Base-by-base conservation (phyloP, 2,888 invertebrate species). In the Troides oblongomaculatus region DNA sequence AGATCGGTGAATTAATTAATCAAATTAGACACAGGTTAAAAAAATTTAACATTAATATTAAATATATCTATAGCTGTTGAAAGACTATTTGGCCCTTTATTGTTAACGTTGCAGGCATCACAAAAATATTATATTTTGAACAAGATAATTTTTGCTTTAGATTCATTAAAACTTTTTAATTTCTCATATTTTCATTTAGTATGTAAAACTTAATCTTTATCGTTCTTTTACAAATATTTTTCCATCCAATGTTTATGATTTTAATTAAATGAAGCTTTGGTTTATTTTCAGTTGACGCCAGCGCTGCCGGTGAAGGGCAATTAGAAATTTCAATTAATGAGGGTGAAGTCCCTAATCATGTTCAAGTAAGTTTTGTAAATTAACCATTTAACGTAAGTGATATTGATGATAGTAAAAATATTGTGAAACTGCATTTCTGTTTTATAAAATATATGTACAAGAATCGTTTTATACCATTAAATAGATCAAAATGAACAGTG, bases 251-350 rank as follows among this genome's bases (percentile, higher is more conserved):
- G 57, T 58, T 58, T 23, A 58, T 23, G 23, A 53, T 53, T n/a
- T 53, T 66, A 66, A 68, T 63, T 30, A 62, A 58, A 63, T 63
- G 58, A 10, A 62, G 21, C 18, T 39, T 71, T 72, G 59, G 71
- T 76, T 75, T 74, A 70, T 76, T 93, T 93, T 76, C 92, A 98
- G 99, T 99, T 87, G 99, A 99, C 91, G 99, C 99, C 64, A 98
- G 97, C 84, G 97, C 98, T 83, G 99, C 99, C 66, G 99, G 99
- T 58, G 99, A 99, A 93, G 99, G 99, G 64, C 99, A 99, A 92
- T 94, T 99, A 81, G 99, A 99, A 94, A 99, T 99, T 83, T 99
- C 99, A 80, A 99, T 99, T 85, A 99, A 99, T 88, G 98, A 99
- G 92, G 99, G 99, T 76, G 98, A 99, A 93, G 98, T 99, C 73